These are phyloP conservation scores for Drosophila burlai DNA, from an alignment of 1,140 invertebrate genomes.

Conservation along the genomic window DNA sequence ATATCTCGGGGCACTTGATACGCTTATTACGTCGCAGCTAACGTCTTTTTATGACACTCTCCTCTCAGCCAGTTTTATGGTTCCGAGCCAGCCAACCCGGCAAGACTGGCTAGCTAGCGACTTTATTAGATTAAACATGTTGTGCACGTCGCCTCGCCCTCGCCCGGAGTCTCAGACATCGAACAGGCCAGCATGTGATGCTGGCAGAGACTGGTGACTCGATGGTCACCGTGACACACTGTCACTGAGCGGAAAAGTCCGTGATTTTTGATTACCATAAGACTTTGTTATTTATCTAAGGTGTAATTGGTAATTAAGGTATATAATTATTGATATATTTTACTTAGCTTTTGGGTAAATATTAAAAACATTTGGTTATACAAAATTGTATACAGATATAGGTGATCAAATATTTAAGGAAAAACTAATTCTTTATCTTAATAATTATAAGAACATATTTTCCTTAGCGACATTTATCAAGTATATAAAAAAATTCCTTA, in stretches of 20 bases:
- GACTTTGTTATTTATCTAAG: background rate
- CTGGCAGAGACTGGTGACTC: constrained; percentile 3
- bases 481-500: no score
- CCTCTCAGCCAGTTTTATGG: constrained; percentile 59
- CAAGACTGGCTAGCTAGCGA: constrained; percentile 58
- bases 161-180: constrained; percentile 19
- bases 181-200: constrained; percentile 27
- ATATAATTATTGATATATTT: no score
- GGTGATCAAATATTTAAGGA: no score
- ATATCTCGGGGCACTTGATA: constrained; percentile 72
- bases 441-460: no score
- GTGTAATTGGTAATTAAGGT: background rate
- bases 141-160: constrained; percentile 54
- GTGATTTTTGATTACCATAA: background rate
- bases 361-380: no score
- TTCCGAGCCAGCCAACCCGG: constrained; percentile 22
- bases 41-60: constrained; percentile 71
- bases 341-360: background rate
- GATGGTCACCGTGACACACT: constrained; percentile 4
- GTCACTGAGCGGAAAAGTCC: background rate
- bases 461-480: background rate
- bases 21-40: constrained; percentile 77
- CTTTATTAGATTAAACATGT: constrained; percentile 84
- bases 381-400: no score
- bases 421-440: no score